Conservation (phyloP, 2,113 vertebrate genomes). For the Plestiodon gilberti region DNA sequence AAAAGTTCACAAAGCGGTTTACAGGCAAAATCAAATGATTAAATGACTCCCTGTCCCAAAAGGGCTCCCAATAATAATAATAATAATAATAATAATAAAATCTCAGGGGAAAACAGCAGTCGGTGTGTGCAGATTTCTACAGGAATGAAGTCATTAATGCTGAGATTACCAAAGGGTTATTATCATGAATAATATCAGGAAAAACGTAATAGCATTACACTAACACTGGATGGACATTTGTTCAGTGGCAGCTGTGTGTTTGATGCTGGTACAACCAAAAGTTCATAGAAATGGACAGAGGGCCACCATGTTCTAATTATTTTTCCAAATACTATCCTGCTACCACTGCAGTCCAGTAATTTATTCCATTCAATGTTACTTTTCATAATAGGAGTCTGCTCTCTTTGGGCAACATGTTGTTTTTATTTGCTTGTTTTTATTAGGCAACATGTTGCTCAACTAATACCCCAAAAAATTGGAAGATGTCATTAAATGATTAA, state of each 20-base stretch:
- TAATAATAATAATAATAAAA: no score
- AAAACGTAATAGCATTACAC: not conserved
- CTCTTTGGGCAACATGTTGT: not conserved
- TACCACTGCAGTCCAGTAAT: not conserved
- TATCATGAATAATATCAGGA: not conserved
- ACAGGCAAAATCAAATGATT: no score
- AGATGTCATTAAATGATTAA: no score
- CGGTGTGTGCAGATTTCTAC: not conserved
- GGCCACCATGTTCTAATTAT: fast-evolving
- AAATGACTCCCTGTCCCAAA: no score
- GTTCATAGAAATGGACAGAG: not conserved
- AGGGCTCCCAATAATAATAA: no score
- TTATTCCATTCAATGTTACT: slow-evolving; percentile 9
- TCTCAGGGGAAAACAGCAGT: not conserved
- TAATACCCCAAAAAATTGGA: slow-evolving; percentile 60
- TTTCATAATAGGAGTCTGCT: not conserved
- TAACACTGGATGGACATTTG: not conserved
- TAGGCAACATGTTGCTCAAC: slow-evolving; percentile 58
- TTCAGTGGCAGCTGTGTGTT: not conserved
- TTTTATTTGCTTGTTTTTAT: slow-evolving; percentile 63
- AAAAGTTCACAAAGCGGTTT: no score
- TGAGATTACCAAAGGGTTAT: not conserved
- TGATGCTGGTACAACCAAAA: not conserved
- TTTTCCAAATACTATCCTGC: slow-evolving; percentile 33
- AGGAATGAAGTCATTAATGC: not conserved